Percentiles rank a stretch among this genome's conserved stretches.
Conservation (phyloP, 2,797 vertebrate genomes). For the Naso thynnoides region DNA sequence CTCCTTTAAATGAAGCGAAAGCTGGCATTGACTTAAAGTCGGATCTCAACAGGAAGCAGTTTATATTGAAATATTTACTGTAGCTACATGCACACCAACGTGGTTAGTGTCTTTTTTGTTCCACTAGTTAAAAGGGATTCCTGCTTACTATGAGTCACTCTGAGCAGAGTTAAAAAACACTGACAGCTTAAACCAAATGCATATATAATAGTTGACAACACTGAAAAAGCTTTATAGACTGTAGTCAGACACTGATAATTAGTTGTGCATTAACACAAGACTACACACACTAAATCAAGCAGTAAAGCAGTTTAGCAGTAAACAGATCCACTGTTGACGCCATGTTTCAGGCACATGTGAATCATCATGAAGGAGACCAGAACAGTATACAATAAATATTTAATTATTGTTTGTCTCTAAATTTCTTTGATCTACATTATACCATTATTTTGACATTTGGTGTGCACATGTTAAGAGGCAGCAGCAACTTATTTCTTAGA, state of each 20-base stretch:
- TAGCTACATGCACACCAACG: slow-evolving; percentile 17
- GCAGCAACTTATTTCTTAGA: slow-evolving; percentile 1
- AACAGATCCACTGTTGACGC: slow-evolving; percentile 11
- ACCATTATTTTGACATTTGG: slow-evolving; percentile 33
- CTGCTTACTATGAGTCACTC: slow-evolving; percentile 8
- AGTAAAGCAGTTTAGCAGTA: too few relatives aligned
- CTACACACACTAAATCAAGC: background rate
- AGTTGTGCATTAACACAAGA: background rate
- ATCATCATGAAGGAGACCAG: slow-evolving; percentile 13
- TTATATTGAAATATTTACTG: slow-evolving; percentile 8
- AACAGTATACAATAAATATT: background rate
- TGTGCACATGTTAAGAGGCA: slow-evolving; percentile 18
- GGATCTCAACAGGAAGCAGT: slow-evolving; percentile 6
- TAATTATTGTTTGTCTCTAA: slow-evolving; percentile 12
- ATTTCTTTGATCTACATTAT: slow-evolving; percentile 22
- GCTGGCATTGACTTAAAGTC: slow-evolving; percentile 5
- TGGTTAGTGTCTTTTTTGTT: slow-evolving; percentile 14
- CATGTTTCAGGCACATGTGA: slow-evolving; percentile 3
- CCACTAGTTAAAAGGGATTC: slow-evolving; percentile 4
- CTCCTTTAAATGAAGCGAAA: background rate
- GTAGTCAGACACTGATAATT: background rate
- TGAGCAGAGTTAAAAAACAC: slow-evolving; percentile 3
- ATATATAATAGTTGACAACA: background rate
- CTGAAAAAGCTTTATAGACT: background rate
- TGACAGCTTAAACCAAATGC: background rate